These are phyloP conservation scores for Notodonta ziczac DNA, from an alignment of 2,888 invertebrate genomes.

Conservation along the genomic window DNA sequence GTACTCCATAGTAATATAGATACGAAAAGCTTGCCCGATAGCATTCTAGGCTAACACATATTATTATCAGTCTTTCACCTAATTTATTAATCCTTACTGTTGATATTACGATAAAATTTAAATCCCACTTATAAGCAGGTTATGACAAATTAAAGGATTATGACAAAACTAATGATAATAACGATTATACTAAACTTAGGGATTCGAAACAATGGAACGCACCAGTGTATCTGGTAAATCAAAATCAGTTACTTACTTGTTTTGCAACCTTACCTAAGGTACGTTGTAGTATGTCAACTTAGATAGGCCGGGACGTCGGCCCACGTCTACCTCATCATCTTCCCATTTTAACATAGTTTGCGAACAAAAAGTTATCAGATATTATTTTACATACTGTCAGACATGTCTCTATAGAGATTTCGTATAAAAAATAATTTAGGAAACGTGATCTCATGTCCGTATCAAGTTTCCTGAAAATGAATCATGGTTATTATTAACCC, in stretches of 20 bases:
- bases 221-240: no score
- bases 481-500: neutral
- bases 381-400: no score
- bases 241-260: no score
- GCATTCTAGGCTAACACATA: neutral
- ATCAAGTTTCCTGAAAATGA: neutral
- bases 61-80: slow-evolving; percentile 7
- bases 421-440: neutral
- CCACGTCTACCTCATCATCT: no score
- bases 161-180: no score
- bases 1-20: neutral
- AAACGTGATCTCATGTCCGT: neutral
- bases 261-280: no score
- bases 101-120: slow-evolving; percentile 1
- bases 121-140: neutral
- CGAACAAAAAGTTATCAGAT: no score
- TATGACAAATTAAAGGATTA: neutral
- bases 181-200: neutral
- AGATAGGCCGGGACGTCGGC: no score
- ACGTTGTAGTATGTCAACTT: no score
- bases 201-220: no score
- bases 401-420: no score
- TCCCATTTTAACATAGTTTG: no score
- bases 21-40: neutral
- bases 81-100: neutral